A percentile compares a stretch with the other conserved stretches of the same genome.
These are phyloP conservation scores for Monodelphis domestica DNA, from an alignment of 2,797 vertebrate genomes.

Conservation along the genomic window DNA sequence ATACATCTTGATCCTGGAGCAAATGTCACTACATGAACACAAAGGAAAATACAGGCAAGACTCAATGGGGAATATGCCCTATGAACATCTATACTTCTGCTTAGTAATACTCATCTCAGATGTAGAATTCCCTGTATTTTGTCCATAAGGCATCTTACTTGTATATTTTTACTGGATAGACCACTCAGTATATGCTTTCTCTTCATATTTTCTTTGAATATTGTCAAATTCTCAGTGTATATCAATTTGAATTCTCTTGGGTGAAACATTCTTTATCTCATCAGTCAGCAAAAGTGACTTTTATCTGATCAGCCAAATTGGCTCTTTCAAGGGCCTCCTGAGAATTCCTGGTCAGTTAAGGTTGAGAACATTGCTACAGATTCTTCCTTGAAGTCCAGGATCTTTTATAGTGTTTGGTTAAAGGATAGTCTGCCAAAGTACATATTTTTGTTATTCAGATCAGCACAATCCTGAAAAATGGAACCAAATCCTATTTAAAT, in stretches of 20 bases:
- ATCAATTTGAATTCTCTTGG: background rate
- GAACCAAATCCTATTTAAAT: slow-evolving; percentile 8
- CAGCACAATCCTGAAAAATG: slow-evolving; percentile 35
- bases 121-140: slow-evolving; percentile 30
- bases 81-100: background rate
- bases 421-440: slow-evolving; percentile 40
- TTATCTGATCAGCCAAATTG: slow-evolving; percentile 20
- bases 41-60: background rate
- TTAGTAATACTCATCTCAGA: slow-evolving; percentile 24
- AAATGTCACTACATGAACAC: background rate
- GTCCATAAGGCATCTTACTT: slow-evolving; percentile 19
- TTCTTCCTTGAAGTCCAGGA: slow-evolving; percentile 23
- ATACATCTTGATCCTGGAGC: slow-evolving; percentile 11
- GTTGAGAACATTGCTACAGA: slow-evolving; percentile 25
- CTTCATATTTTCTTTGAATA: slow-evolving; percentile 41
- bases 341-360: slow-evolving; percentile 50
- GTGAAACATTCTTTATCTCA: slow-evolving; percentile 7
- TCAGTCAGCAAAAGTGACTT: slow-evolving; percentile 16
- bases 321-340: slow-evolving; percentile 48
- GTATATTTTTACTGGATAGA: slow-evolving; percentile 34
- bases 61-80: slow-evolving; percentile 14
- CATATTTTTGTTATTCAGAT: slow-evolving; percentile 40
- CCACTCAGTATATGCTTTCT: slow-evolving; percentile 37
- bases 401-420: slow-evolving; percentile 31
- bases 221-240: slow-evolving; percentile 19